Evolutionary conservation across 2,888 invertebrate species (phyloP).

Genomic region (Cyaniris semiargus): DNA sequence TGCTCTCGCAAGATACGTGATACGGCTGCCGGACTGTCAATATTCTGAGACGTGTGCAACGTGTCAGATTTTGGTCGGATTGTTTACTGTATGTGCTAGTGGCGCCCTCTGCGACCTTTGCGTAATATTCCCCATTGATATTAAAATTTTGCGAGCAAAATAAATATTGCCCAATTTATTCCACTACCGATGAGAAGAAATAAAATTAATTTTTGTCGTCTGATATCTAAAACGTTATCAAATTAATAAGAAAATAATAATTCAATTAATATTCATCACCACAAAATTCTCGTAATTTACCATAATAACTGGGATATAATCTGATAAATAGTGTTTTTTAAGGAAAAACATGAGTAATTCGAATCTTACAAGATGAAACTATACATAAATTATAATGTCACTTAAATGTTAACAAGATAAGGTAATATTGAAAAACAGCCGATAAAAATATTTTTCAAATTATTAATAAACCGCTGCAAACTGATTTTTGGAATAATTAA

Average conservation of each 20-base stretch:
- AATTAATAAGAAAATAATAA: not conserved
- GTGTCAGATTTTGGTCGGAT: too few species aligned
- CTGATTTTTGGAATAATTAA: not conserved
- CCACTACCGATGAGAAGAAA: too few species aligned
- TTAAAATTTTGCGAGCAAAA: too few species aligned
- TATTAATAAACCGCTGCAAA: not conserved
- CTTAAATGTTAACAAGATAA: slow-evolving; percentile 1
- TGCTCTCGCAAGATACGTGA: too few species aligned
- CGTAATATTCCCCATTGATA: too few species aligned
- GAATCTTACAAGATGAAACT: not conserved
- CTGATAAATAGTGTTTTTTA: not conserved
- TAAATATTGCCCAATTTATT: too few species aligned
- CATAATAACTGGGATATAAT: not conserved
- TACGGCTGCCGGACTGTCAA: too few species aligned
- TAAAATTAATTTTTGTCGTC: too few species aligned
- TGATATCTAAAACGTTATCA: too few species aligned
- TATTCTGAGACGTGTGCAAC: too few species aligned
- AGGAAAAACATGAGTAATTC: not conserved
- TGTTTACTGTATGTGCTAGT: too few species aligned
- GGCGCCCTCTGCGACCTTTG: too few species aligned
- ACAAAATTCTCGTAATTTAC: not conserved
- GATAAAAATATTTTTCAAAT: not conserved
- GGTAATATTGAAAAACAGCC: not conserved
- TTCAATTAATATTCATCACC: not conserved
- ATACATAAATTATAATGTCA: not conserved